Base-by-base conservation (phyloP, 1,140 invertebrate species). In the Chymomyza costata region DNA sequence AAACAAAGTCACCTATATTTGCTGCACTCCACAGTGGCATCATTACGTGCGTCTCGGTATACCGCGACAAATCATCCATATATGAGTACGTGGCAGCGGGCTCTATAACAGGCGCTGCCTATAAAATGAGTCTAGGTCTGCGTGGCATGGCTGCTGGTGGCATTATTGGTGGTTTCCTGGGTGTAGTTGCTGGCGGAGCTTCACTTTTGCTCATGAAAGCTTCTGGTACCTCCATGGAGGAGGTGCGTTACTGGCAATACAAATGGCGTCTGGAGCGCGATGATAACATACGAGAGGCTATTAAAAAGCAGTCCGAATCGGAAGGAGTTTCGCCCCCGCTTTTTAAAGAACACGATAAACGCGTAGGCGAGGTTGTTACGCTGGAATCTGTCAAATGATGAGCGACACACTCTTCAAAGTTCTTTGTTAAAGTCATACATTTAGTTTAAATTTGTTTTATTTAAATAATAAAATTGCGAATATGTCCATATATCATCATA, bases 61-160 rank as follows among this genome's bases (percentile, higher is more conserved):
- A 93, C 68, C 83, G 89, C 51, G 89, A 89, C 14, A 90, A 92
- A 65, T 88, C 88, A 28, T 89, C 91, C 1, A 58, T 93, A 13
- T 50, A 89, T 8, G 91, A 93, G 69, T 92, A 92, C 85, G 62
- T 89, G 1, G 67, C 82, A 11, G 92, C 89, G 2, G 93, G 92
- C 16, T 81, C 86, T 0, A 3, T 90, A 1, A 89, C 91, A 0
- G 93, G 93, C 2, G 58, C 65, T 0, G 11, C 82, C 0, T 85
- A 84, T 52, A 85, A 83, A 61, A 1, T 82, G 0, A 82, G 71
- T 54, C 64, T 91, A 45, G 93, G 93, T 1, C 60, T 90, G 1
- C 88, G 89, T 52, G 92, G 89, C 5, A 88, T 89, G 78, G 50
- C 90, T 6, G 89, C 91, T 37, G 93, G 92, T n/a, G 87, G 87